Base-by-base conservation (phyloP, 1,140 invertebrate genomes). In the Batillaria attramentaria region DNA sequence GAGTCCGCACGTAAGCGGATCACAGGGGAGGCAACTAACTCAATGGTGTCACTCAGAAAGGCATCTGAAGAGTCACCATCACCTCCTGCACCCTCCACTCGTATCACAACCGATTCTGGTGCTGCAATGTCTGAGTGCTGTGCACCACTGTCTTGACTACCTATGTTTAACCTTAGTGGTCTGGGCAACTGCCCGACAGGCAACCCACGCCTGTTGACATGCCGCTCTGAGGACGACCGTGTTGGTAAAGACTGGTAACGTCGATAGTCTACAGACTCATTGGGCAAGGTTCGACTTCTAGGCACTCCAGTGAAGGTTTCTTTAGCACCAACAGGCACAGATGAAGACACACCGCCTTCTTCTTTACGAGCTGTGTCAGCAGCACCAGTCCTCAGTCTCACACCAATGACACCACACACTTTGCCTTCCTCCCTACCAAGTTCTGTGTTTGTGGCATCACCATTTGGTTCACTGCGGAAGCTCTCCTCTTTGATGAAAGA, bases 401-500 rank as follows among this genome's bases (percentile, higher is more conserved):
- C 68, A 20, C 62, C 62, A 35, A 31, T 35, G 5, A 31, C 62
- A 13, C 31, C 62, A 60, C 62, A 10, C 6, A 5, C 41, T 13
- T 20, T 24, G 35, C 37, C 18, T 16, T 46, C 5, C 6, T 31
- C 24, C 41, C 68, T n/a, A n/a, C n/a, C n/a, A n/a, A n/a, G n/a
- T 24, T 24, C 46, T 50, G 8, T 8, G 46, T 35, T 28, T 24
- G 31, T 8, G 37, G 65, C 28, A 16, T 65, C 73, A 2, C 73
- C 54, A 20, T 57, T 75, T 4, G 39, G 73, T 10, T 75, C 73
- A 20, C 18, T 16, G 24, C 73, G 69, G 18, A 65, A 43, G 0
- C 39, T 77, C 42, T 83, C 81, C 39, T 83, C 81, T 42, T 80
- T 72, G 50, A 83, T 83, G 57, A 77, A 76, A 41, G 81, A 80